Base-by-base conservation (phyloP, 2,797 vertebrate species). In the Gymnoscopelus microlampas region DNA sequence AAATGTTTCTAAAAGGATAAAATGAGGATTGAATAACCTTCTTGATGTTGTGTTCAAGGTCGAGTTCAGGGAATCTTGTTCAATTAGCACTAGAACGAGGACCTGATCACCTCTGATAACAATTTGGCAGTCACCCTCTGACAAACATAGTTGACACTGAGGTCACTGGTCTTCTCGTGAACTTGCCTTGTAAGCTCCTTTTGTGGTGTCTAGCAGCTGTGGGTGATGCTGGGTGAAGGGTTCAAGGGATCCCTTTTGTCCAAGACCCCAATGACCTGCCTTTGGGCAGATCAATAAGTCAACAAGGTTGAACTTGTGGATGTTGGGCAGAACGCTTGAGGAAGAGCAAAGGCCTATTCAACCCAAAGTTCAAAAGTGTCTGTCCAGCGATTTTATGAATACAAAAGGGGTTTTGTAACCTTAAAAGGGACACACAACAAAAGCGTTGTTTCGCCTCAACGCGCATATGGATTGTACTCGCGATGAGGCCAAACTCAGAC, bases 241-340 rank as follows among this genome's bases (percentile, higher is more conserved):
- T 60, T 61, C 80, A 82, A 84, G 55, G 70, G 71, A 1, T 66
- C 44, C 14, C 66, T 76, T 74, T 70, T 3, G 71, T 63, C 23
- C 50, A 35, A 65, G 82, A 86, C 81, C 88, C 72, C 39, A 0
- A 51, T 74, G 84, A 86, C 85, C 84, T 2, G 60, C 56, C 77
- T 83, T 77, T 60, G n/a, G 68, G 57, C 66, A 77, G 81, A 88
- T 87, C 75, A 73, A 87, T 85, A 49, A 68, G 65, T 5, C 1
- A 55, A 71, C 76, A 50, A 82, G 82, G 83, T 63, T 63, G 75
- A 84, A 84, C 83, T 79, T 72, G 77, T 64, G 78, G 62, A 68
- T 23, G 66, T 12, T 59, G 35, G 15, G 51, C 8, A 3, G 29
- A 63, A n/a, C 1, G 5, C 26, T 77, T 0, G 0, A 68, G 10